Conservation (phyloP, 2,888 invertebrate species). For the Cantharis lateralis region DNA sequence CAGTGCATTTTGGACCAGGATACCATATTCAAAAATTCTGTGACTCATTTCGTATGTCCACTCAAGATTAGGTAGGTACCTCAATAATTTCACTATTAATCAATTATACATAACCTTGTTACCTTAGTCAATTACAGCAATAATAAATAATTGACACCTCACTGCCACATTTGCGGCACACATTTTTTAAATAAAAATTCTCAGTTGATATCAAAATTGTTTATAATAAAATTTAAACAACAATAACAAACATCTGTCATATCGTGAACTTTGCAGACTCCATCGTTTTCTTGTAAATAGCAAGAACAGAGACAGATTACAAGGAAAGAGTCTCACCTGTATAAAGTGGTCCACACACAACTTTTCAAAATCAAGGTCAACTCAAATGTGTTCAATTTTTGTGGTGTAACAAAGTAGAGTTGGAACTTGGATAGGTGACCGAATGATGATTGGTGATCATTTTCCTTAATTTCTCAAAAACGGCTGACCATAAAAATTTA, state of each 20-base stretch:
- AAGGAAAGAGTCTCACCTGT: neutral
- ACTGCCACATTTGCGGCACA: neutral
- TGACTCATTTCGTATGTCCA: conserved; percentile 13
- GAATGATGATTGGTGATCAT: too few relatives aligned
- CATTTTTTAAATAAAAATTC: neutral
- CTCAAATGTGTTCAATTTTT: neutral
- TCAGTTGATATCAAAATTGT: neutral
- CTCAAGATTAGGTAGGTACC: neutral
- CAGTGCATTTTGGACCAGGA: conserved; percentile 31
- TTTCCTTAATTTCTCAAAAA: too few relatives aligned
- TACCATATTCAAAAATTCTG: conserved; percentile 28
- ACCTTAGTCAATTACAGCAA: conserved; percentile 7
- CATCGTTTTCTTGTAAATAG: neutral
- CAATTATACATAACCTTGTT: conserved; percentile 20
- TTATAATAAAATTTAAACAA: neutral
- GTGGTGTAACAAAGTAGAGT: too few relatives aligned
- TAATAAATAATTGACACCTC: neutral
- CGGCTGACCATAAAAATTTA: too few relatives aligned
- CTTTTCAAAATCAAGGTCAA: neutral
- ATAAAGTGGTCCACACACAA: neutral
- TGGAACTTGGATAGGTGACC: too few relatives aligned
- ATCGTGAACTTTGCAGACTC: neutral
- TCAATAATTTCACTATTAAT: conserved; percentile 1
- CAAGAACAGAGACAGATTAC: neutral
- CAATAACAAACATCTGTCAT: conserved; percentile 9